A percentile compares a stretch with the other conserved stretches of the same genome.
Conservation (phyloP, 2,113 vertebrate genomes). For the Drymodes brunneopygia region DNA sequence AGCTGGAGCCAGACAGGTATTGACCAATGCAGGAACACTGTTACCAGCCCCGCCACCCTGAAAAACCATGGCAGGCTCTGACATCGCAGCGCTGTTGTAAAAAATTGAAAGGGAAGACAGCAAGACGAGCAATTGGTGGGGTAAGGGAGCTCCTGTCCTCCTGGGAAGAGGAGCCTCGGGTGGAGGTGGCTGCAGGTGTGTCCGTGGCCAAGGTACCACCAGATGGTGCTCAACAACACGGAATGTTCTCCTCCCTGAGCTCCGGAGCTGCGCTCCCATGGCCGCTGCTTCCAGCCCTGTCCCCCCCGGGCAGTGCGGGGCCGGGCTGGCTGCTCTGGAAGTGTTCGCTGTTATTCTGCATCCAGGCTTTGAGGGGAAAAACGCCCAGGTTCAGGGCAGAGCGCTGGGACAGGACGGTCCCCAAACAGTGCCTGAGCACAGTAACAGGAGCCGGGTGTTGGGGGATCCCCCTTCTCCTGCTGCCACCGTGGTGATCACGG, state of each 20-base stretch:
- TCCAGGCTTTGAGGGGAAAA: not conserved
- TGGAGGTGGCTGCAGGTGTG: not conserved
- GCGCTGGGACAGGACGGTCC: not conserved
- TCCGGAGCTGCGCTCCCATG: not conserved
- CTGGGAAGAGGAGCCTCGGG: not conserved
- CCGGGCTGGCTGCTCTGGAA: not conserved
- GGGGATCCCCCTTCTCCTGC: not conserved
- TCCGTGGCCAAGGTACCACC: not conserved
- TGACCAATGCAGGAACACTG: not conserved
- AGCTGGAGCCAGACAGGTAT: not conserved
- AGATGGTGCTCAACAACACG: slow-evolving; percentile 45
- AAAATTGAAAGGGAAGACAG: not conserved
- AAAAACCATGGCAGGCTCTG: not conserved
- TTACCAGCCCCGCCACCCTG: not conserved
- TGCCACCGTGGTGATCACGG: fast-evolving
- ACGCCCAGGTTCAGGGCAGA: not conserved
- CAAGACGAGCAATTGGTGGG: not conserved
- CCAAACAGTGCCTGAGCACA: fast-evolving
- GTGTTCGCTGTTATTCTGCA: not conserved
- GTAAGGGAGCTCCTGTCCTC: not conserved
- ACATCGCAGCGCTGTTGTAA: not conserved
- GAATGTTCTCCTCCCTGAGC: not conserved
- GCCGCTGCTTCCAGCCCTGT: not conserved
- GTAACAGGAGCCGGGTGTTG: not conserved
- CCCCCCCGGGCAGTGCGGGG: not conserved